Conservation (phyloP, 2,113 vertebrate genomes). For the Dromaius novaehollandiae region DNA sequence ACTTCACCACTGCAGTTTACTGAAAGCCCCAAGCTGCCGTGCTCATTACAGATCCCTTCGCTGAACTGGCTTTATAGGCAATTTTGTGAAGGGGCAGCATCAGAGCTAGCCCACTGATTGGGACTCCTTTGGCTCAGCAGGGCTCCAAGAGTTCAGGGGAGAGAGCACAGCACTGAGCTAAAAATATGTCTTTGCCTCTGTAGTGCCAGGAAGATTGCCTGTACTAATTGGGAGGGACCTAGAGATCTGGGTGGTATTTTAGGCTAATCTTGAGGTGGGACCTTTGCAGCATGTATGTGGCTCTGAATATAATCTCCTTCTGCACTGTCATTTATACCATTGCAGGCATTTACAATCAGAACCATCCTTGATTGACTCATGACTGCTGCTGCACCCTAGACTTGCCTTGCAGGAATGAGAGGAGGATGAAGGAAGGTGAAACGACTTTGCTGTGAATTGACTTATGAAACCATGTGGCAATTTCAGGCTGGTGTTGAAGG, state of each 20-base stretch:
- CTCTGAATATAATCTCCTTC: constrained; percentile 67
- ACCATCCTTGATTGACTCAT: constrained; percentile 38
- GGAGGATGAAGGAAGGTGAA: constrained; percentile 6
- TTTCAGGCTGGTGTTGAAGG: background rate
- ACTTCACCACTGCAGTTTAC: constrained; percentile 13
- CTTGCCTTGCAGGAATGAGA: background rate
- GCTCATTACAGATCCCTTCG: constrained; percentile 70
- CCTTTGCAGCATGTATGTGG: constrained; percentile 28
- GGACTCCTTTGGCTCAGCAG: constrained; percentile 75
- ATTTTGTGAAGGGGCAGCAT: constrained; percentile 76
- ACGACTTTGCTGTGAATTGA: background rate
- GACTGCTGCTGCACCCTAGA: background rate
- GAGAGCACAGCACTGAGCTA: constrained; percentile 61
- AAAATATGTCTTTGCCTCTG: constrained; percentile 62
- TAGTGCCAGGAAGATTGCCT: constrained; percentile 56
- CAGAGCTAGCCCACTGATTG: constrained; percentile 76
- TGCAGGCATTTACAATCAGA: constrained; percentile 66
- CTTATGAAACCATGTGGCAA: background rate
- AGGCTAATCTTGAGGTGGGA: constrained; percentile 69
- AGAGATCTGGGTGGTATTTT: constrained; percentile 70
- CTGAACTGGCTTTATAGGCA: constrained; percentile 65
- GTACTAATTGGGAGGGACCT: constrained; percentile 62
- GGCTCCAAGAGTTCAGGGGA: constrained; percentile 66
- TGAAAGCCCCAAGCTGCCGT: constrained; percentile 39
- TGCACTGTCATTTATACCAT: constrained; percentile 48